phyloP scores from a whole-genome alignment of 2,113 vertebrate species.

The Reinhardtius hippoglossoides region DNA sequence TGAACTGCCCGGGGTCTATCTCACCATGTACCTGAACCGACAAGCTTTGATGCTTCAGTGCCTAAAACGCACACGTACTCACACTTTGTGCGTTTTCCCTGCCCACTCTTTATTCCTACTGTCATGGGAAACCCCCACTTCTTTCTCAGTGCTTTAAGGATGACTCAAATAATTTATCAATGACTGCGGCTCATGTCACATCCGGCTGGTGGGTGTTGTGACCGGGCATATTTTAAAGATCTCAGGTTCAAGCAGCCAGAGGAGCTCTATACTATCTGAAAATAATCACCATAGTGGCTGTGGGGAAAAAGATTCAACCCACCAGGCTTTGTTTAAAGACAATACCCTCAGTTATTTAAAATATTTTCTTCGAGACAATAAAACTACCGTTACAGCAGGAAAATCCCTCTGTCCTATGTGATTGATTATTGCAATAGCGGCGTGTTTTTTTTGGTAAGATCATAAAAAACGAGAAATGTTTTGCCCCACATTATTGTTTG shows the following conservation, averaged over 20 bases:
- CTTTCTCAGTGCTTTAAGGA: conserved; percentile 35
- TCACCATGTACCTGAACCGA: conserved; percentile 46
- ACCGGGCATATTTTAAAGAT: conserved; percentile 37
- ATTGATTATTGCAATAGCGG: not conserved
- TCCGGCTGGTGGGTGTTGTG: conserved; percentile 1
- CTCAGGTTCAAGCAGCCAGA: conserved; percentile 4
- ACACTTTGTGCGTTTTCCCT: conserved; percentile 27
- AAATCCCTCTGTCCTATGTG: not conserved
- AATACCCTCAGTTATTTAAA: not conserved
- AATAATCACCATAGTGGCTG: not conserved
- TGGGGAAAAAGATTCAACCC: not conserved
- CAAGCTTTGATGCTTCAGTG: conserved; percentile 62
- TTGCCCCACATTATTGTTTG: not conserved
- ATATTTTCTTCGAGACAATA: conserved; percentile 3
- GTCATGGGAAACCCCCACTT: conserved; percentile 20
- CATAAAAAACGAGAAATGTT: conserved; percentile 5
- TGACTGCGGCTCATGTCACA: conserved; percentile 25
- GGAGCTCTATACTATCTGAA: not conserved
- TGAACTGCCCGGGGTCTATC: conserved; percentile 53
- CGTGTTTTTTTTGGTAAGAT: not conserved
- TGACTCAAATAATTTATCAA: conserved; percentile 59
- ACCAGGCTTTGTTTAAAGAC: not conserved
- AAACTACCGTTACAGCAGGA: not conserved
- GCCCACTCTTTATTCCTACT: conserved; percentile 35
- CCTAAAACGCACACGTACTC: conserved; percentile 28